These are phyloP conservation scores for Cairina moschata DNA, from an alignment of 2,113 vertebrate genomes.

Conservation along the genomic window DNA sequence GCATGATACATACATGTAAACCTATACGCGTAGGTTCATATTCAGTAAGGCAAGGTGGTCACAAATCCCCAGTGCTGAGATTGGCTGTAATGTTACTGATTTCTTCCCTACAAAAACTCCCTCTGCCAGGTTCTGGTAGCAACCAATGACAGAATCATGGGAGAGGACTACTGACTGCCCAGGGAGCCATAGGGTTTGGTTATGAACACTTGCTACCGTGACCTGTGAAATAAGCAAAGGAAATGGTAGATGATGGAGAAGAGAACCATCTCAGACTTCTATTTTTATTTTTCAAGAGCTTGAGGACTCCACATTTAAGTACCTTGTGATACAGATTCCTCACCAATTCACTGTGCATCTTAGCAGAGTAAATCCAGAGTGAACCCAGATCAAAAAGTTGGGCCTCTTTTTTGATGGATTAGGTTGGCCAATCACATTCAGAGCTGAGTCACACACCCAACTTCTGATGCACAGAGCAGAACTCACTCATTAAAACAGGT, in stretches of 20 bases:
- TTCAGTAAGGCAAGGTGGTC: not conserved
- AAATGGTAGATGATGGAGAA: not conserved
- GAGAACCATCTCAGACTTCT: not conserved
- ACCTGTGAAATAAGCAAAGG: not conserved
- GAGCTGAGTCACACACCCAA: not conserved
- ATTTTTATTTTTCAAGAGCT: not conserved
- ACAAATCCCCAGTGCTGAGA: not conserved
- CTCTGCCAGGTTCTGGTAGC: not conserved
- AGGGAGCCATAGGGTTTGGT: not conserved
- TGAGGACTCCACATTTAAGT: not conserved
- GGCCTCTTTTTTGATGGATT: not conserved
- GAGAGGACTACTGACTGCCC: not conserved
- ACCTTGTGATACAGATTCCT: not conserved
- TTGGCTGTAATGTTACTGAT: not conserved
- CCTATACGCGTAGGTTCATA: not conserved
- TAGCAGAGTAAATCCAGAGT: not conserved
- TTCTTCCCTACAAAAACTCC: not conserved
- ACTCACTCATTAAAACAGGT: not conserved
- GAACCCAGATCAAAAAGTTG: not conserved
- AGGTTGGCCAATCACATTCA: not conserved
- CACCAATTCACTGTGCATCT: not conserved
- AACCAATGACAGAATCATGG: not conserved
- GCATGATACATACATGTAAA: not conserved
- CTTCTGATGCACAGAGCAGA: not conserved
- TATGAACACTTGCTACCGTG: not conserved